A percentile compares a stretch with the other conserved stretches of the same genome.
Conservation (phyloP, 2,797 vertebrate species). For the Cirrhinus molitorella region DNA sequence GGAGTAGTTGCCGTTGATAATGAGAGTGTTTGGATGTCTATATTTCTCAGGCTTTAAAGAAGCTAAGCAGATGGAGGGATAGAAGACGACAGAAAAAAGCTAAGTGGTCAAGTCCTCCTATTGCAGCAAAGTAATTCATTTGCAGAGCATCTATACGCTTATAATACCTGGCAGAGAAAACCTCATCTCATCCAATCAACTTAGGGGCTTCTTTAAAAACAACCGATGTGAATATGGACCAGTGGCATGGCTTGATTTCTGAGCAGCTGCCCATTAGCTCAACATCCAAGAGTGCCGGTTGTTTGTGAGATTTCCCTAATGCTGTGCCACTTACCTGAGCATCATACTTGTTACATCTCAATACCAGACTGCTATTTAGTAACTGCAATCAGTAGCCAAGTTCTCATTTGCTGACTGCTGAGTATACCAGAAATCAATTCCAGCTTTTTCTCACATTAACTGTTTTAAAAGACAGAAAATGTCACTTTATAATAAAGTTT, state of each 20-base stretch:
- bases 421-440: background rate
- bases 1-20: slow-evolving; percentile 25
- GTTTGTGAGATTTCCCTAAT: slow-evolving; percentile 44
- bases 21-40: slow-evolving; percentile 36
- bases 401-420: slow-evolving; percentile 13
- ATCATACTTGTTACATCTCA: slow-evolving; percentile 22
- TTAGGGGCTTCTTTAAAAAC: slow-evolving; percentile 20
- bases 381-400: slow-evolving; percentile 32
- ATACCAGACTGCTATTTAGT: slow-evolving; percentile 8
- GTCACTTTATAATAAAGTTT: background rate
- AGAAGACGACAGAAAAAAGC: slow-evolving; percentile 12
- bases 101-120: slow-evolving; percentile 32
- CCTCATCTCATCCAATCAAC: slow-evolving; percentile 15
- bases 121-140: slow-evolving; percentile 5
- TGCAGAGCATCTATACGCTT: slow-evolving; percentile 28
- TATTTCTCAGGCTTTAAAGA: slow-evolving; percentile 52
- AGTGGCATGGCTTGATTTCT: slow-evolving; percentile 37
- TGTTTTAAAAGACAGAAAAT: background rate
- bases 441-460: background rate
- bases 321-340: slow-evolving; percentile 45
- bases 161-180: slow-evolving; percentile 21
- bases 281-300: slow-evolving; percentile 27
- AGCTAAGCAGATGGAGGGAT: slow-evolving; percentile 45
- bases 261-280: slow-evolving; percentile 31
- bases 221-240: slow-evolving; percentile 40